These are phyloP conservation scores for Antennarius striatus DNA, from an alignment of 2,113 vertebrate species.

Conservation along the genomic window DNA sequence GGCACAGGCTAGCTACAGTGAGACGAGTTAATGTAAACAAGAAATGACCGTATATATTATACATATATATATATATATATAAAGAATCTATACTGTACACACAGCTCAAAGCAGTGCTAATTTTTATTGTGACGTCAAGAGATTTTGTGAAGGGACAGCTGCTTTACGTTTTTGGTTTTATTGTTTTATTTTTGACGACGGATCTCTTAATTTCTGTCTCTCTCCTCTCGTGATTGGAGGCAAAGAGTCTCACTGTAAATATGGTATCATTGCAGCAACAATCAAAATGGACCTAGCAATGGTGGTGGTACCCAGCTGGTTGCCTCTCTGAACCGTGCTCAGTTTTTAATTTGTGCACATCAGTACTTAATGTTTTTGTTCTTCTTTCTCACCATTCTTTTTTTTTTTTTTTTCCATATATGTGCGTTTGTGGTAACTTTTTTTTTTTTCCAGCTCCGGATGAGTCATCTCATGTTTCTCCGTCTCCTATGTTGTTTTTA, in stretches of 20 bases:
- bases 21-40: conserved; percentile 79
- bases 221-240: conserved; percentile 68
- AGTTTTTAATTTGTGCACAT: conserved; percentile 57
- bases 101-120: conserved; percentile 71
- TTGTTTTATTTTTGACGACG: conserved; percentile 44
- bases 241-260: conserved; percentile 72
- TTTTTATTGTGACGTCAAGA: conserved; percentile 78
- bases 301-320: conserved; percentile 38
- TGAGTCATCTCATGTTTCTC: conserved; percentile 45
- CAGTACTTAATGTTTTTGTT: conserved; percentile 50
- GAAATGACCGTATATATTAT: conserved; percentile 79
- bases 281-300: conserved; percentile 67
- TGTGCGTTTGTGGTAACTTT: conserved; percentile 29
- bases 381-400: conserved; percentile 36
- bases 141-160: conserved; percentile 77
- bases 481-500: conserved; percentile 47
- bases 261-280: conserved; percentile 76
- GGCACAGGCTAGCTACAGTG: conserved; percentile 86
- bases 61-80: conserved; percentile 63
- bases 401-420: background rate
- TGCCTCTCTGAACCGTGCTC: conserved; percentile 62
- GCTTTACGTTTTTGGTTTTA: conserved; percentile 64
- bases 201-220: conserved; percentile 55
- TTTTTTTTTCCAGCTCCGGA: conserved; percentile 66
- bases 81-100: conserved; percentile 75